Evolutionary conservation across 2,113 vertebrate genomes (phyloP), one percentile per base, ranked within the genome.

Genomic region (Apus apus): DNA sequence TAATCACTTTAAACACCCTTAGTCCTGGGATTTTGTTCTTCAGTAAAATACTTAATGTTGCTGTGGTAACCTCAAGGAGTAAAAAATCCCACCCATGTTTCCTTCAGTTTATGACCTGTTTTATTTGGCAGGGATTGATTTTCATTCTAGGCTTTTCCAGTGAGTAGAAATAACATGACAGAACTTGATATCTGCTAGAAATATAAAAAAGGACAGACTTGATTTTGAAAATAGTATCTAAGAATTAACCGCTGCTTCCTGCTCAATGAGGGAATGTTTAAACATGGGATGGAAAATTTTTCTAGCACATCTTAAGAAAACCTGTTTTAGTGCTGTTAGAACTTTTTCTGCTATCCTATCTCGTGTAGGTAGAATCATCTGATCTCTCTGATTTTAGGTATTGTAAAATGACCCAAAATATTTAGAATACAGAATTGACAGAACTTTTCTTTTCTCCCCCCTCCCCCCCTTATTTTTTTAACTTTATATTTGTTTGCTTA

Each of bases 241-340:
- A 12, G 6, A 61, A 53, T 67, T 64, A 78, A 73, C 11, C 62
- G 9, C 40, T 79, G 23, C 8, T 87, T 21, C 40, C 15, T 10
- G 43, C 5, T 0, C 29, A 58, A 2, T 8, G 58, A 82, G 21
- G 18, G 14, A 11, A 78, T 1, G 1, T 21, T 82, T 34, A 25
- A 13, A 61, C 9, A 5, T 0, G 1, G 53, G 6, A 70, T 25
- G 9, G 32, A 80, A 83, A 77, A 46, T 13, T 56, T 53, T 58
- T 9, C 2, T 26, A 80, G 5, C 3, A 36, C 9, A 73, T 88
- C 13, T 61, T 38, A 67, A 12, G 15, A 80, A 83, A 76, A 32
- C 6, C 9, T 30, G 62, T 43, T 82, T 78, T 40, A 85, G 14
- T 19, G 58, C 13, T 66, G 3, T 48, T 67, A 30, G 7, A 6